phyloP scores from a whole-genome alignment of 1,140 invertebrate genomes.

The Anoplolepis gracilipes region DNA sequence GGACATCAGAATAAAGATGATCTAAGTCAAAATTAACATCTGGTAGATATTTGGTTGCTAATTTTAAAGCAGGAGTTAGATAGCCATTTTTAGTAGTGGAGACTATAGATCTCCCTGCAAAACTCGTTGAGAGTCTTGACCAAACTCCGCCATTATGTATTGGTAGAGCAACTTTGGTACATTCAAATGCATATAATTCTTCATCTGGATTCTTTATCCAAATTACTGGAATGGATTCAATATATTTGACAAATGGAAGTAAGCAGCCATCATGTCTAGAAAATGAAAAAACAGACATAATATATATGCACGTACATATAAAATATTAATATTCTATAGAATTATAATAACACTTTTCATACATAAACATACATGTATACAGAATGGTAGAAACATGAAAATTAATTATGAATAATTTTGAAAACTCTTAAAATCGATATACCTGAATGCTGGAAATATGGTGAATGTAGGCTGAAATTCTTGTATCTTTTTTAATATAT shows the following conservation, averaged over 20 bases:
- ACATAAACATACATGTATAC: background rate
- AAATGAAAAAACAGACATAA: conserved; percentile 5
- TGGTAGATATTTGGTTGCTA: conserved; percentile 72
- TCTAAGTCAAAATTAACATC: conserved; percentile 71
- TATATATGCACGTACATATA: background rate
- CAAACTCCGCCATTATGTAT: conserved; percentile 78
- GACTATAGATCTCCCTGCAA: conserved; percentile 74
- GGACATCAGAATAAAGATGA: conserved; percentile 80
- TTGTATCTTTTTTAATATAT: conserved; percentile 73
- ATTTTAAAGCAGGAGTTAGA: conserved; percentile 72
- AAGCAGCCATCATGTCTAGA: conserved; percentile 83
- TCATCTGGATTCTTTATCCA: conserved; percentile 80
- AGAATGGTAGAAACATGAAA: no score
- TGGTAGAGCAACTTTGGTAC: conserved; percentile 80
- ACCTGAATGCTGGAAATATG: conserved; percentile 83
- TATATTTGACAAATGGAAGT: conserved; percentile 78
- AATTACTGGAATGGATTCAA: conserved; percentile 81
- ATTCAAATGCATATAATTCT: conserved; percentile 81
- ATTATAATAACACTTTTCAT: background rate
- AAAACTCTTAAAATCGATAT: background rate
- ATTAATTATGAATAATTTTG: no score
- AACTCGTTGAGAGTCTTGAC: conserved; percentile 75
- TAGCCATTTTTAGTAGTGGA: conserved; percentile 77
- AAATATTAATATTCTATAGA: background rate
- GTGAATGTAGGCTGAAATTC: conserved; percentile 80